Conservation (phyloP, 2,797 vertebrate species). For the Eremophila alpestris region DNA sequence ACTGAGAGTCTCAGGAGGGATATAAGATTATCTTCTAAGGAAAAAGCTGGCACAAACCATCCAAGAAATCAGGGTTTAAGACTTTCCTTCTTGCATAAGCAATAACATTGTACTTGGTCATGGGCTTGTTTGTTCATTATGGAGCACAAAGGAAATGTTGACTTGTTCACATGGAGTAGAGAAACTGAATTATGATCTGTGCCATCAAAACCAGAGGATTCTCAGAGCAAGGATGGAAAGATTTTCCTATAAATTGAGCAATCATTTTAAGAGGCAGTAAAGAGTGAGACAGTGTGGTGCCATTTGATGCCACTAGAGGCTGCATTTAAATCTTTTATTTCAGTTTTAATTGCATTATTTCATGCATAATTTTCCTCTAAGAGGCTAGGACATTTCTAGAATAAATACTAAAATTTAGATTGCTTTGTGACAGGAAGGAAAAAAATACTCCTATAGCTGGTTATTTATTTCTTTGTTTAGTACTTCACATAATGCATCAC, state of each 20-base stretch:
- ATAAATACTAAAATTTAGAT: constrained; percentile 56
- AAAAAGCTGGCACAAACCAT: background rate
- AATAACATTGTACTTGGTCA: background rate
- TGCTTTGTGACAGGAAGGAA: constrained; percentile 27
- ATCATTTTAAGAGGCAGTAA: constrained; percentile 44
- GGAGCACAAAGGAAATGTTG: background rate
- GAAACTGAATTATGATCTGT: constrained; percentile 5
- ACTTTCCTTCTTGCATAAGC: background rate
- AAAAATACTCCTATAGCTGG: background rate
- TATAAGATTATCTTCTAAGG: background rate
- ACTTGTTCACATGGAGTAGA: background rate
- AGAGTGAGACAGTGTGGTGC: constrained; percentile 48
- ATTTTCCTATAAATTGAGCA: constrained; percentile 47
- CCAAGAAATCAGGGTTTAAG: background rate
- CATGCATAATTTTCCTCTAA: constrained; percentile 59
- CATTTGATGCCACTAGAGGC: constrained; percentile 34
- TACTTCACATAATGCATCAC: constrained; percentile 32
- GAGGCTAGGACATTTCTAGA: constrained; percentile 40
- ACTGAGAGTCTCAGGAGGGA: background rate
- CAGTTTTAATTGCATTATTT: constrained; percentile 62
- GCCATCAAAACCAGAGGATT: background rate
- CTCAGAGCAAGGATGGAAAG: constrained; percentile 1
- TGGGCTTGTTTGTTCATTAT: background rate
- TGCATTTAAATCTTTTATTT: constrained; percentile 59
- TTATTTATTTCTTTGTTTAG: constrained; percentile 64